Percentiles rank a stretch among this genome's conserved stretches.
Evolutionary conservation across 2,113 vertebrate genomes (phyloP).

Genomic region (Carassius auratus): DNA sequence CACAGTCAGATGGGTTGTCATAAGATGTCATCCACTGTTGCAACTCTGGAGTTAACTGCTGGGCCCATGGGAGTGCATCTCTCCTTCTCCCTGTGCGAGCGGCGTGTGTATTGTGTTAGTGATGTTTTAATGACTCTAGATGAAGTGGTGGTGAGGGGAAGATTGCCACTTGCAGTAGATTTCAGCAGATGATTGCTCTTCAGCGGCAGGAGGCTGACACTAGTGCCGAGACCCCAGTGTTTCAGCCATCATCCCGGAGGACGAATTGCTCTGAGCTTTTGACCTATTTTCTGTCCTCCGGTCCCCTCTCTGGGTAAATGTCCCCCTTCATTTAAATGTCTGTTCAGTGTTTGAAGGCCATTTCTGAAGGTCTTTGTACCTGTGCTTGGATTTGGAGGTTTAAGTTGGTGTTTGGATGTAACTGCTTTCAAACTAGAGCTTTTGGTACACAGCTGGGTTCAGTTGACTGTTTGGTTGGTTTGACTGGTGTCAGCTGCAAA

Average conservation of each 20-base stretch:
- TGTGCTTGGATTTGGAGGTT: not conserved
- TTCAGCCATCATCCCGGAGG: conserved; percentile 27
- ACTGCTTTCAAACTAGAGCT: not conserved
- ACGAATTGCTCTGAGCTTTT: conserved; percentile 39
- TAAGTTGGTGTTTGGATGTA: not conserved
- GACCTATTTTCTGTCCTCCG: conserved; percentile 20
- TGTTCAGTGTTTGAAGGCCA: not conserved
- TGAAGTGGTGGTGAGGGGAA: conserved; percentile 57
- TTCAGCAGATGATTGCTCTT: conserved; percentile 50
- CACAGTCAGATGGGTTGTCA: conserved; percentile 34
- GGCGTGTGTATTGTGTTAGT: conserved; percentile 46
- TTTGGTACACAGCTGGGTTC: not conserved
- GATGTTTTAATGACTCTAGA: conserved; percentile 57
- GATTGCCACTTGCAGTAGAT: conserved; percentile 57
- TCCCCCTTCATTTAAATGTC: not conserved
- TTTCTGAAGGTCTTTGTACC: not conserved
- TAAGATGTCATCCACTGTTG: conserved; percentile 45
- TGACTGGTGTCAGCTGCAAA: not conserved
- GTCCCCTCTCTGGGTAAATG: not conserved
- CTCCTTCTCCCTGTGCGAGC: not conserved
- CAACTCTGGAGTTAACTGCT: conserved; percentile 47
- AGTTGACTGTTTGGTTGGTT: not conserved
- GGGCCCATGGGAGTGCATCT: conserved; percentile 21
- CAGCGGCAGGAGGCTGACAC: conserved; percentile 30
- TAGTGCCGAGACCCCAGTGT: not conserved